phyloP scores from a whole-genome alignment of 2,113 vertebrate species.

The Vidua macroura region DNA sequence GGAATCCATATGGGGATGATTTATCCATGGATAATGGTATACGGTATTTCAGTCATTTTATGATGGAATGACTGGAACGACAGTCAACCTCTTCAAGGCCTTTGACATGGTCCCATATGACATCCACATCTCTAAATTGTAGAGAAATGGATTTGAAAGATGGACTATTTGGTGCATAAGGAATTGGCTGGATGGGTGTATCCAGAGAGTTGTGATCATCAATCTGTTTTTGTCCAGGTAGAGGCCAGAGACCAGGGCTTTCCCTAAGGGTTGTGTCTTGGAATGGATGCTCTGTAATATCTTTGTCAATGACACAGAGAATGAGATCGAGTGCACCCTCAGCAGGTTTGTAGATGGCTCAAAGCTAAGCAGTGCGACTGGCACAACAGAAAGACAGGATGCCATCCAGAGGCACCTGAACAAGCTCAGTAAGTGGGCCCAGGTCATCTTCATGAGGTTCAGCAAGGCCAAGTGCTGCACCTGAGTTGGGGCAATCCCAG shows the following conservation, averaged over 20 bases:
- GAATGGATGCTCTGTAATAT: neutral
- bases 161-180: neutral
- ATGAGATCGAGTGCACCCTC: neutral
- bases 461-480: neutral
- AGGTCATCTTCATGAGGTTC: neutral
- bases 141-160: neutral
- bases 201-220: neutral
- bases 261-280: neutral
- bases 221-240: neutral
- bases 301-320: neutral
- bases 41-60: neutral
- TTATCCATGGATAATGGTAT: neutral
- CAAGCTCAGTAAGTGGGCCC: neutral
- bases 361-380: neutral
- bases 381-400: neutral
- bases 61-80: neutral
- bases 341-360: neutral
- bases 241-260: neutral
- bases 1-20: neutral
- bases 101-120: neutral
- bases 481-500: fast-evolving
- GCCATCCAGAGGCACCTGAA: neutral
- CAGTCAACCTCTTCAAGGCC: neutral
- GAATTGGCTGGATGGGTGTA: neutral
- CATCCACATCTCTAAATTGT: neutral